Percentiles rank a stretch among this genome's conserved stretches.
phyloP scores from a whole-genome alignment of 2,113 vertebrate species.

The Burhinus oedicnemus region DNA sequence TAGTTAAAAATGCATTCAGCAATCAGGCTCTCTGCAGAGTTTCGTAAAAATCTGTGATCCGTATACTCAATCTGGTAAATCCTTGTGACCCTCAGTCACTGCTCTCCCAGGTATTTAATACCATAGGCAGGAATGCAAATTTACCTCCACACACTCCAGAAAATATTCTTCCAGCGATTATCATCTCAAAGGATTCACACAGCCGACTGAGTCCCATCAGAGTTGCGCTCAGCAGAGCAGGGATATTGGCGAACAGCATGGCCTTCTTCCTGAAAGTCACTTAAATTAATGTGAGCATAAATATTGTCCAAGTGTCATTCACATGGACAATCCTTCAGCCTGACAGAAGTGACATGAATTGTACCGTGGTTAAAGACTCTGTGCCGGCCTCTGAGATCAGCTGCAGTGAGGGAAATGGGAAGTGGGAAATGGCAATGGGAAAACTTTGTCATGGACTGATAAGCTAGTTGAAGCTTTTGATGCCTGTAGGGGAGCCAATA shows the following conservation, averaged over 20 bases:
- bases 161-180: conserved; percentile 76
- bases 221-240: conserved; percentile 73
- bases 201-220: conserved; percentile 74
- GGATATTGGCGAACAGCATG: conserved; percentile 73
- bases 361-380: not conserved
- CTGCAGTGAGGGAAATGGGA: not conserved
- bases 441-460: not conserved
- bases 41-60: not conserved
- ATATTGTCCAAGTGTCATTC: not conserved
- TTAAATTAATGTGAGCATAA: not conserved
- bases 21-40: not conserved
- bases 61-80: not conserved
- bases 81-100: not conserved
- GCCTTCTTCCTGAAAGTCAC: conserved; percentile 77
- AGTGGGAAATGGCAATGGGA: not conserved
- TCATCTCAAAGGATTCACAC: conserved; percentile 81
- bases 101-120: not conserved
- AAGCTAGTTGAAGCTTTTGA: not conserved
- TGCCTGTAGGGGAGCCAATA: not conserved
- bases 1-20: not conserved
- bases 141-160: conserved; percentile 80
- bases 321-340: not conserved
- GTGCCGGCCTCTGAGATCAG: not conserved
- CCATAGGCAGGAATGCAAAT: not conserved
- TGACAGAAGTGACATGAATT: not conserved